Percentiles rank a stretch among this genome's conserved stretches.
Evolutionary conservation across 2,797 vertebrate species (phyloP).

Genomic region (Amblyopsis hoosieri): DNA sequence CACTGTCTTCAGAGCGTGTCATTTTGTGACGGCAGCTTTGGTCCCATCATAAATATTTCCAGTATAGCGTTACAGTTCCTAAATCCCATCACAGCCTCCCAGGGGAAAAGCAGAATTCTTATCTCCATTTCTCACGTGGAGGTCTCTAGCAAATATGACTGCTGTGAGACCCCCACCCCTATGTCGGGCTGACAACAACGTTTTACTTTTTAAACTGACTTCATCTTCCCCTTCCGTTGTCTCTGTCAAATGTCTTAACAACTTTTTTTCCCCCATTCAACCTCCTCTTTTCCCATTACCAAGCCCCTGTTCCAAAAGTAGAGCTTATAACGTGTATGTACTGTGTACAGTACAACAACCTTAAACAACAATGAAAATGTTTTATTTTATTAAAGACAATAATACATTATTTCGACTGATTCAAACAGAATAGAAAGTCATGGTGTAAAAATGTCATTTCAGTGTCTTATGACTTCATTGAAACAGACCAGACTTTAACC

Average conservation of each 20-base stretch:
- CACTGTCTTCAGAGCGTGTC: conserved; percentile 31
- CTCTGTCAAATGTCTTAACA: background rate
- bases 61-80: conserved; percentile 63
- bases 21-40: conserved; percentile 45
- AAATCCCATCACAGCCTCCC: conserved; percentile 58
- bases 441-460: too few species aligned
- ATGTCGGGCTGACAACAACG: conserved; percentile 40
- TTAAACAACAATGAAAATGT: too few species aligned
- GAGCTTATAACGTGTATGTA: too few species aligned
- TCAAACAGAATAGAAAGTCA: too few species aligned
- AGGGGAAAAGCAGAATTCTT: conserved; percentile 63
- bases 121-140: conserved; percentile 63
- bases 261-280: conserved; percentile 1
- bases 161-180: conserved; percentile 53
- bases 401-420: too few species aligned
- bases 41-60: conserved; percentile 71
- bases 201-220: conserved; percentile 21
- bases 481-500: conserved; percentile 51
- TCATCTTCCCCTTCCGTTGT: conserved; percentile 17
- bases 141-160: conserved; percentile 65
- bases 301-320: background rate
- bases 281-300: conserved; percentile 12
- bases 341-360: too few species aligned
- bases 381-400: too few species aligned
- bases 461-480: conserved; percentile 15